phyloP scores from a whole-genome alignment of 1,140 invertebrate genomes.

The Drosophila kurseongensis region DNA sequence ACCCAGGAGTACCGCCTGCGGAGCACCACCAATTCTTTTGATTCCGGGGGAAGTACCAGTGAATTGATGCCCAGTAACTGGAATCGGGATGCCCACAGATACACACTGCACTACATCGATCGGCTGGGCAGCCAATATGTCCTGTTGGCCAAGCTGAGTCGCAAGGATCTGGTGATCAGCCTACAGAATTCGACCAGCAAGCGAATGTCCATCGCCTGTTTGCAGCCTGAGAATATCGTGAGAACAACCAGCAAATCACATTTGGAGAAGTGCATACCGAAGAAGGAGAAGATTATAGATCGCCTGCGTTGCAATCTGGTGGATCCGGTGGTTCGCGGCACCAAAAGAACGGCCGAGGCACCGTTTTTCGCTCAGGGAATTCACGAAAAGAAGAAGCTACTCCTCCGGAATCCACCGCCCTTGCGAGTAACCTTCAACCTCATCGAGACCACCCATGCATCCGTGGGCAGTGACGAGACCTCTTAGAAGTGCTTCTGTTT shows the following conservation, averaged over 20 bases:
- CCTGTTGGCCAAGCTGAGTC: constrained; percentile 87
- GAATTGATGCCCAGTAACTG: constrained; percentile 89
- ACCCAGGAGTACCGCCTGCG: constrained; percentile 88
- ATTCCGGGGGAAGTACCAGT: constrained; percentile 46
- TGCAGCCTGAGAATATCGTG: constrained; percentile 79
- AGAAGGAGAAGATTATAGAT: background rate
- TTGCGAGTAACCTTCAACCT: background rate
- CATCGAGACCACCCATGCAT: background rate
- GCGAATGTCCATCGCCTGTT: constrained; percentile 79
- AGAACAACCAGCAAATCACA: background rate
- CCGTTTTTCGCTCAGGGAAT: background rate
- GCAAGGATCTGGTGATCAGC: constrained; percentile 87
- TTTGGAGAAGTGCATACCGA: constrained; percentile 8
- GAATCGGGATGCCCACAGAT: constrained; percentile 86
- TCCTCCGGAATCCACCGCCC: background rate
- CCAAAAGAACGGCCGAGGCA: background rate
- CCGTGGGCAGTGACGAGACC: background rate
- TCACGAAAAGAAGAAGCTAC: background rate
- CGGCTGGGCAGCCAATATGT: constrained; percentile 87
- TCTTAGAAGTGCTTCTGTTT: background rate
- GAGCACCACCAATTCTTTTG: constrained; percentile 85
- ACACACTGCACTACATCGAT: constrained; percentile 88
- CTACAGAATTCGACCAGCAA: constrained; percentile 85
- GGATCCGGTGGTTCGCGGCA: constrained; percentile 20
- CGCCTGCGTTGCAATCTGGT: constrained; percentile 13